phyloP scores from a whole-genome alignment of 1,140 invertebrate genomes.

The Listronotus bonariensis region DNA sequence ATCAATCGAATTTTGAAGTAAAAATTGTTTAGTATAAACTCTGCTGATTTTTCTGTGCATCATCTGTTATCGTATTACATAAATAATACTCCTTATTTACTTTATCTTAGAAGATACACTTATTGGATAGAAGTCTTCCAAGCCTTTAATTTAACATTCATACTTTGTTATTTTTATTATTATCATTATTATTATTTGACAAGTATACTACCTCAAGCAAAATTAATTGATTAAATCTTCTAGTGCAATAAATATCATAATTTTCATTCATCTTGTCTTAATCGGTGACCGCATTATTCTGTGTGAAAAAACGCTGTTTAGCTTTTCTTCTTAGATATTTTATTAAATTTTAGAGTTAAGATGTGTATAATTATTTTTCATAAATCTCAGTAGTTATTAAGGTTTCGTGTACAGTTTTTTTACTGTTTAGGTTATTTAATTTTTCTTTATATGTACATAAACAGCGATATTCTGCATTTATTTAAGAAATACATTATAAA shows the following conservation, averaged over 20 bases:
- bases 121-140: conserved; percentile 44
- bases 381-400: conserved; percentile 43
- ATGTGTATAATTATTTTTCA: conserved; percentile 47
- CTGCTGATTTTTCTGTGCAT: too few species aligned
- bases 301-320: conserved; percentile 23
- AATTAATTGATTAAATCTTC: conserved; percentile 40
- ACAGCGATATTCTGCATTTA: conserved; percentile 38
- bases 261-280: conserved; percentile 9
- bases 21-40: too few species aligned
- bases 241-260: conserved; percentile 41
- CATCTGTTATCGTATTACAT: conserved; percentile 12
- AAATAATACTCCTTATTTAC: conserved; percentile 27
- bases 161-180: background rate
- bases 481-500: conserved; percentile 39
- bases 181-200: conserved; percentile 14
- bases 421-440: conserved; percentile 43
- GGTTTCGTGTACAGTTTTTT: conserved; percentile 45
- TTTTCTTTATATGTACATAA: conserved; percentile 36
- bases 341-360: conserved; percentile 34
- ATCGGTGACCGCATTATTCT: background rate
- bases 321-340: conserved; percentile 34
- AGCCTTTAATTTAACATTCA: conserved; percentile 35
- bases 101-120: conserved; percentile 12
- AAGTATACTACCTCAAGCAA: conserved; percentile 43
- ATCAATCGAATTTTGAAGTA: too few species aligned